Evolutionary conservation across 2,113 vertebrate genomes (phyloP).

Genomic region (Thamnophis sirtalis): DNA sequence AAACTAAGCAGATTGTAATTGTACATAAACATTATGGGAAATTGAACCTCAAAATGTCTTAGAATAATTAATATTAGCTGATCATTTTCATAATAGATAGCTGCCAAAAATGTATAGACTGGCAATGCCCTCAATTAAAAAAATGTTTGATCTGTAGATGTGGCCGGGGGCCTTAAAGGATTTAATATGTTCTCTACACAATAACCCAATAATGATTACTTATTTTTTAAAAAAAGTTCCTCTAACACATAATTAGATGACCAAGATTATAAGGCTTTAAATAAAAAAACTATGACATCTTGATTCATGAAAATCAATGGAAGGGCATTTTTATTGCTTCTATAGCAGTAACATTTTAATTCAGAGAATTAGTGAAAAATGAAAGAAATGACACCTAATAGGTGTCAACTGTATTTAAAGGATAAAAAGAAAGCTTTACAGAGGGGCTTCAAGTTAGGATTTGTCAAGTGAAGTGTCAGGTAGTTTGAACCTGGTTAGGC

Average conservation of each 20-base stretch:
- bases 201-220: neutral
- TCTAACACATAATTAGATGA: neutral
- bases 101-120: neutral
- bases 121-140: neutral
- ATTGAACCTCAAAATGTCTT: neutral
- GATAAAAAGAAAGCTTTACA: neutral
- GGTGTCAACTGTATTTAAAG: neutral
- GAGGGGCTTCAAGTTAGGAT: neutral
- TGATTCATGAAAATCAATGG: neutral
- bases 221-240: neutral
- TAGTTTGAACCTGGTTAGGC: neutral
- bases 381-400: neutral
- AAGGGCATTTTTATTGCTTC: neutral
- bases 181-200: neutral
- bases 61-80: neutral
- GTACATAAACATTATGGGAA: neutral
- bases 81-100: neutral
- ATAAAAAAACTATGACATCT: neutral
- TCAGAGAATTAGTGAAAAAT: neutral
- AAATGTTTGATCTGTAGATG: neutral
- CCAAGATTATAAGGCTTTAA: neutral
- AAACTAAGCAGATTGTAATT: neutral
- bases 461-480: neutral
- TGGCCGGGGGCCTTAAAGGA: neutral
- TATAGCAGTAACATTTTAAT: neutral